A percentile compares a stretch with the other conserved stretches of the same genome.
Conservation (phyloP, 2,797 vertebrate genomes). For the Trichosurus vulpecula region DNA sequence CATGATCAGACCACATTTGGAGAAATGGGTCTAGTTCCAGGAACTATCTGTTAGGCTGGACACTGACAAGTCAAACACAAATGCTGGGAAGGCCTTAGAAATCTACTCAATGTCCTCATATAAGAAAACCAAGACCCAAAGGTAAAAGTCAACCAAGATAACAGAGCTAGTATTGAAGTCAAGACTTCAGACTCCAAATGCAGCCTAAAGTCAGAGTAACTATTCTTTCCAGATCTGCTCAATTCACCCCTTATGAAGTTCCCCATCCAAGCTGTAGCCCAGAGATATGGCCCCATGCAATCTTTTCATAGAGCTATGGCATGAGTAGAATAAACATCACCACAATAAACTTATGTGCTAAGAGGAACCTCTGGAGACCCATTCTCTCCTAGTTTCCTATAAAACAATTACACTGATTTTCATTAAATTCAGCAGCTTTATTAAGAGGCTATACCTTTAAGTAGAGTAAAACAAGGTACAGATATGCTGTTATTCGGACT, state of each 20-base stretch:
- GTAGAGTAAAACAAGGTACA: background rate
- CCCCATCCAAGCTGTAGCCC: background rate
- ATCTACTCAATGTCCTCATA: background rate
- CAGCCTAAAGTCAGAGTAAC: too few relatives aligned
- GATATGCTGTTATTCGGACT: background rate
- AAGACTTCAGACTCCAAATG: background rate
- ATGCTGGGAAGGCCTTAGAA: background rate
- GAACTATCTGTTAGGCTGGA: background rate
- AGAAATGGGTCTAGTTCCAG: background rate
- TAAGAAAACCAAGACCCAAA: background rate
- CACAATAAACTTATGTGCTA: background rate
- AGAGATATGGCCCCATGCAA: background rate
- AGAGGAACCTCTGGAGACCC: background rate
- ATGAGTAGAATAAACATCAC: background rate
- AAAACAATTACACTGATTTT: background rate
- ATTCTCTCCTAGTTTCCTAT: background rate
- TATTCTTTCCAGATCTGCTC: too few relatives aligned
- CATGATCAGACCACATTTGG: background rate
- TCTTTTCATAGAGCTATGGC: background rate
- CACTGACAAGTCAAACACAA: background rate
- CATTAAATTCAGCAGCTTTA: background rate
- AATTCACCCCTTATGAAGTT: background rate
- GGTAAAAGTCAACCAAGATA: background rate
- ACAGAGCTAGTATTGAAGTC: background rate
- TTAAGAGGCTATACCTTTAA: background rate